A percentile compares a stretch with the other conserved stretches of the same genome.
Evolutionary conservation across 2,888 invertebrate genomes (phyloP).

Genomic region (Agonopterix heracliana): DNA sequence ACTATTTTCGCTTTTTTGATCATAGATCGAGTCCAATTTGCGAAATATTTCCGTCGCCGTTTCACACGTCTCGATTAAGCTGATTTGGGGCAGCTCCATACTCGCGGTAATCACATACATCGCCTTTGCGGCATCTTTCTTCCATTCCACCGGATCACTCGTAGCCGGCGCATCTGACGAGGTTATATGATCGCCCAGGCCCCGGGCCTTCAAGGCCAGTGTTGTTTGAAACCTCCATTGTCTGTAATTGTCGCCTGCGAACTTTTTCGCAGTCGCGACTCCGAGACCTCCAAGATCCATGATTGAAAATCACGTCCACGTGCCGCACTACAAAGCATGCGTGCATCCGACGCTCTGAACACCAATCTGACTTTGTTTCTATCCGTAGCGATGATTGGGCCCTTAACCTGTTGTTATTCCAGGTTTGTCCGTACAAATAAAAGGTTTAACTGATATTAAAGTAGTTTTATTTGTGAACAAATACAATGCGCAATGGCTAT

Average conservation of each 20-base stretch:
- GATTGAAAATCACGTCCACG: too few species aligned
- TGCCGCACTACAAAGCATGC: too few species aligned
- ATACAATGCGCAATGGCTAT: too few species aligned
- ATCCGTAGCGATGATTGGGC: too few species aligned
- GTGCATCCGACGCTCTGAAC: too few species aligned
- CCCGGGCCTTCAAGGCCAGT: constrained; percentile 6
- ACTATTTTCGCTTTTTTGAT: constrained; percentile 6
- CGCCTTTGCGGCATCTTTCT: constrained; percentile 4
- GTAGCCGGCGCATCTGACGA: not conserved
- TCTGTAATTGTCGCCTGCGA: constrained; percentile 5
- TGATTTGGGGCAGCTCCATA: constrained; percentile 4
- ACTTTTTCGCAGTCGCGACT: not conserved
- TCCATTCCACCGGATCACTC: not conserved
- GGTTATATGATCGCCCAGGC: not conserved
- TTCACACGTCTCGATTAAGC: constrained; percentile 3
- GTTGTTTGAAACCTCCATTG: constrained; percentile 10
- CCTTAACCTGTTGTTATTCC: too few species aligned
- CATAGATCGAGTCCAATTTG: constrained; percentile 8
- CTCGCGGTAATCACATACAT: constrained; percentile 8
- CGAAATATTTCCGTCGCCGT: constrained; percentile 1
- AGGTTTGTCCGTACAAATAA: too few species aligned
- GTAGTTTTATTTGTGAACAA: too few species aligned
- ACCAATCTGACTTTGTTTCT: too few species aligned
- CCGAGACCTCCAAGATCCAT: too few species aligned
- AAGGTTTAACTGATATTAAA: too few species aligned